phyloP scores from a whole-genome alignment of 1,140 invertebrate species.

The Cydia fagiglandana region DNA sequence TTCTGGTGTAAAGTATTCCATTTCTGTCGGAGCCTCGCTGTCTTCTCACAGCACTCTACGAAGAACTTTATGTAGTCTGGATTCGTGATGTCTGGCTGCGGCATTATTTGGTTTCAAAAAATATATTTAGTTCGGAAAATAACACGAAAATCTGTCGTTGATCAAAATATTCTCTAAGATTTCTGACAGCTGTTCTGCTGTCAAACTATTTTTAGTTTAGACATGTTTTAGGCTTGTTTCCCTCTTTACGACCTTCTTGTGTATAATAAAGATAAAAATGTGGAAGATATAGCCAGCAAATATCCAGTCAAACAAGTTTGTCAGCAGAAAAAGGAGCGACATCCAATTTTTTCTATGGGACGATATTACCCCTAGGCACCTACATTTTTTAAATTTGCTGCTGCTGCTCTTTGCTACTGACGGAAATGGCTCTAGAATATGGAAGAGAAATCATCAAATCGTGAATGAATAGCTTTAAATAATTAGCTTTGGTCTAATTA shows the following conservation, averaged over 20 bases:
- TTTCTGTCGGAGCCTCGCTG: constrained; percentile 42
- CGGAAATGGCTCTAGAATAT: too few relatives aligned
- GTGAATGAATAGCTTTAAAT: neutral
- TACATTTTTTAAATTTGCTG: too few relatives aligned
- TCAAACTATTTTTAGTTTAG: neutral
- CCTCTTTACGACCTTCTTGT: too few relatives aligned
- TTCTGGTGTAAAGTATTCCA: constrained; percentile 45
- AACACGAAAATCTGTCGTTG: neutral
- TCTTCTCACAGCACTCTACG: constrained; percentile 49
- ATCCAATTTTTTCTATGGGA: too few relatives aligned
- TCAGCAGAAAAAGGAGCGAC: too few relatives aligned
- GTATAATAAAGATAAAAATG: too few relatives aligned
- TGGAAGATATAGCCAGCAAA: too few relatives aligned
- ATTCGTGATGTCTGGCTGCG: constrained; percentile 47
- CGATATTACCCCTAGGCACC: too few relatives aligned
- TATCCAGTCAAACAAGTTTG: too few relatives aligned
- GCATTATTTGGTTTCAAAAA: constrained; percentile 40
- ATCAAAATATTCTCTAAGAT: neutral
- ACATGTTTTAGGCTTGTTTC: too few relatives aligned
- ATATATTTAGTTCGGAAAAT: neutral
- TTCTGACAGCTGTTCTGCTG: neutral
- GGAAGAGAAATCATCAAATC: too few relatives aligned
- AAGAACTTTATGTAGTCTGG: constrained; percentile 48
- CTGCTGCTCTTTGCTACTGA: too few relatives aligned
- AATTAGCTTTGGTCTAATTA: constrained; percentile 17